phyloP scores from a whole-genome alignment of 1,140 invertebrate genomes.

The Drosophila sturtevanti region DNA sequence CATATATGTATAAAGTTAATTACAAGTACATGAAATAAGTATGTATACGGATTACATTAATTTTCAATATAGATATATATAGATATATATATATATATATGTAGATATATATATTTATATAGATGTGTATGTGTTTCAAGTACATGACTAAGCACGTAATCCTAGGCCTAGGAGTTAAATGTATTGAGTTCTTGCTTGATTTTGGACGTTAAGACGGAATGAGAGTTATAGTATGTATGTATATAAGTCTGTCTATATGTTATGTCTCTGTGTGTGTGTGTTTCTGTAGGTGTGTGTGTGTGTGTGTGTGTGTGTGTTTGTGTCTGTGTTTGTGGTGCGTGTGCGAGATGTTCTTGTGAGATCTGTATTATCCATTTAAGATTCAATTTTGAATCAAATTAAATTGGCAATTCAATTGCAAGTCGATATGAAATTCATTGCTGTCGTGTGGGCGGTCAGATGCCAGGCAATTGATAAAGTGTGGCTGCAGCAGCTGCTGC shows the following conservation, averaged over 20 bases:
- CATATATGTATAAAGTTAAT: neutral
- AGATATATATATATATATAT: neutral
- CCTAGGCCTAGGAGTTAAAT: constrained; percentile 69
- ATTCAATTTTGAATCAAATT: neutral
- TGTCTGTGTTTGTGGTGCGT: constrained; percentile 15
- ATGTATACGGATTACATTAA: constrained; percentile 7
- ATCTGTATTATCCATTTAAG: neutral
- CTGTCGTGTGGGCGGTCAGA: constrained; percentile 87
- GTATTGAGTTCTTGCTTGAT: constrained; percentile 43
- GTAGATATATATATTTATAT: neutral
- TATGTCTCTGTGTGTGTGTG: constrained; percentile 31
- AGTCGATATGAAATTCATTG: constrained; percentile 72
- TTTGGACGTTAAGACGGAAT: constrained; percentile 78
- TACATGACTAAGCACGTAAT: constrained; percentile 58
- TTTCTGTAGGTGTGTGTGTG: constrained; percentile 22
- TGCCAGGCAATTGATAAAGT: constrained; percentile 86
- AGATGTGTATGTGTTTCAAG: neutral
- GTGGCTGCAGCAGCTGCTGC: constrained; percentile 81
- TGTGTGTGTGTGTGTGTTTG: constrained; percentile 23
- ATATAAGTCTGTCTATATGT: constrained; percentile 38
- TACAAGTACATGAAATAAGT: constrained; percentile 11
- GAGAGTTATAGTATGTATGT: constrained; percentile 41
- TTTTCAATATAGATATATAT: constrained; percentile 2
- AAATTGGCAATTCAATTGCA: neutral
- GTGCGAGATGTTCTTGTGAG: no score